Base-by-base conservation (phyloP, 2,888 invertebrate species). In the Sceliomorpha sp. region DNA sequence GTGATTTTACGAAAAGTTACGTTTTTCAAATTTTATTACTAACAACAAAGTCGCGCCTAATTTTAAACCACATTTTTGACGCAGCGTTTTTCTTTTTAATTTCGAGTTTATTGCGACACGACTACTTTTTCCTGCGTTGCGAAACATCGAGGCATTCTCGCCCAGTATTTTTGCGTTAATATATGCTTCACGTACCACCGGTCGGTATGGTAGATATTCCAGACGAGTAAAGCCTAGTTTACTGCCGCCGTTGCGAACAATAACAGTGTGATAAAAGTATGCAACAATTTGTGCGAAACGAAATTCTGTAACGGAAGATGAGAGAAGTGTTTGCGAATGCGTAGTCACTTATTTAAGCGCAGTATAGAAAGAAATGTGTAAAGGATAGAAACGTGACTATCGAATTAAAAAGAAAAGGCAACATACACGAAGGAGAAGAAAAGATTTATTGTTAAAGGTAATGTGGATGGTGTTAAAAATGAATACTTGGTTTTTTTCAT, bases 151-250 rank as follows among this genome's bases (percentile, higher is more conserved):
- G 55, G 55, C 55, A 42, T 42, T 55, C 53, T 59, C 56, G 51
- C 51, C 56, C 42, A 68, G 17, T 62, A 68, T 62, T 68, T 45
- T 62, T 58, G 62, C 62, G 68, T 69, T 69, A 53, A 69, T 58
- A 62, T 69, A 62, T 62, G 31, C 10, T 1, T 10, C 3, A 9
- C 29, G 15, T 67, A 67, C 63, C 71, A 15, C 9, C 66, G 13
- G 48, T 71, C 70, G 70, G 70, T 71, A 67, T 39, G 70, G 45
- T 47, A 60, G 70, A 40, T 42, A 66, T 60, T 47, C 24, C 24
- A 36, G 32, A 34, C 32, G 59, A 12, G 58, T n/a, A 8, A 39
- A 20, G 8, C 8, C 4, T 9, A 29, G 8, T 29, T n/a, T 9
- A 29, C 17, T 40, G 9, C 9, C 14, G n/a, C 12, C 12, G 48